Evolutionary conservation across 2,888 invertebrate genomes (phyloP), one percentile per base, ranked within the genome.

Genomic region (Synergus umbraculus): DNA sequence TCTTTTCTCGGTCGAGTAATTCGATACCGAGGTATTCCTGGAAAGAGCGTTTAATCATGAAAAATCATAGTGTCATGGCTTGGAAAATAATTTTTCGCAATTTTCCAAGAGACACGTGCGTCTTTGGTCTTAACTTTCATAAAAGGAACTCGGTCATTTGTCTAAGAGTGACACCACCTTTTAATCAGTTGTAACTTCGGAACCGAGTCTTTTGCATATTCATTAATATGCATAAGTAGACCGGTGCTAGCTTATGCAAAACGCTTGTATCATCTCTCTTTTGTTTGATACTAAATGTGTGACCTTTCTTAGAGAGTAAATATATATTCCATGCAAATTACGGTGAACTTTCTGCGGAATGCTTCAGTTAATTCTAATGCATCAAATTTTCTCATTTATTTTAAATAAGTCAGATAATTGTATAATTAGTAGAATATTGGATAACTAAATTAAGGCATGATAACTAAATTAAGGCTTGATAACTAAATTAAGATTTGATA

Each of bases 141-240:
- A 15, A 49, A 15, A 29, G 10, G 54, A 73, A 73, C 49, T 73
- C 54, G 41, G 54, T 54, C 73, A 73, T 54, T 73, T 73, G 54
- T 73, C 73, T 54, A 9, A n/a, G 7, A n/a, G 37, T n/a, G 49
- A 10, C 54, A 69, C 29, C n/a, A 73, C 29, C 69, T 29, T 73
- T 54, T 73, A 49, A 73, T 73, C 69, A 73, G 49, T 73, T 73
- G 49, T 69, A 54, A 37, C 73, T 54, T n/a, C n/a, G 54, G 54
- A n/a, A n/a, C 73, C 37, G 37, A 73, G 49, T 73, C 49, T 54
- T 73, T 73, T 73, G 54, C 73, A 73, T 73, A 73, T 54, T 37
- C 73, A 73, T 73, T 73, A 73, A 73, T 54, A 73, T 54, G 73
- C 73, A 54, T 73, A 73, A 73, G 73, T 54, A 37, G 5, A 69